phyloP scores from a whole-genome alignment of 2,888 invertebrate genomes.

The Chloromyia formosa region DNA sequence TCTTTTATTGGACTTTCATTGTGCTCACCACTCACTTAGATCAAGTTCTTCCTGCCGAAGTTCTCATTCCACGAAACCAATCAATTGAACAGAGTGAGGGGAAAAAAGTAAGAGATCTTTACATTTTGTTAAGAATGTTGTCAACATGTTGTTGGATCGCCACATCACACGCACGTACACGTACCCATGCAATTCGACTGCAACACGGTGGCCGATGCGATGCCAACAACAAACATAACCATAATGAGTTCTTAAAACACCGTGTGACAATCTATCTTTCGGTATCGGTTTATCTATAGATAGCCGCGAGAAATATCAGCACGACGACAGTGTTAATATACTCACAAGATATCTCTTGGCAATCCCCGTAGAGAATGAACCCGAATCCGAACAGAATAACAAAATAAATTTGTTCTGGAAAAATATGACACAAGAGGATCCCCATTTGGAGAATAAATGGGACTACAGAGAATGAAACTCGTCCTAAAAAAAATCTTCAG shows the following conservation, averaged over 20 bases:
- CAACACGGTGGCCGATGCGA: background rate
- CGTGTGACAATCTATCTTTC: background rate
- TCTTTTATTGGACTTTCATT: background rate
- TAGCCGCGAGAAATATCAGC: background rate
- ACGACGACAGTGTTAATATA: too few relatives aligned
- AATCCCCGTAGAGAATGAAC: too few relatives aligned
- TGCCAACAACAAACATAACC: background rate
- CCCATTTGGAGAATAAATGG: too few relatives aligned
- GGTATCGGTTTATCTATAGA: background rate
- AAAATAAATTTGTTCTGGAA: too few relatives aligned
- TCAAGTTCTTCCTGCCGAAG: background rate
- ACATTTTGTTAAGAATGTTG: constrained; percentile 1
- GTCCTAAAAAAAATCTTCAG: too few relatives aligned
- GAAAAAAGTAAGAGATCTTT: background rate
- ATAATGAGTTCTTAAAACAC: constrained; percentile 2
- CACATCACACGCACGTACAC: background rate
- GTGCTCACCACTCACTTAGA: too few relatives aligned
- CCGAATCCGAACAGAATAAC: too few relatives aligned
- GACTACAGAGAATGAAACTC: too few relatives aligned
- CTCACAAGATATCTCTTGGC: too few relatives aligned
- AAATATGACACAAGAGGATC: too few relatives aligned
- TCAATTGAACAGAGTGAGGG: background rate
- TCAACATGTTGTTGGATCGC: constrained; percentile 23
- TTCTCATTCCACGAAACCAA: background rate
- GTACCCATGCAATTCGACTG: background rate